Conservation (phyloP, 2,888 invertebrate genomes). For the Calliphora vomitoria region DNA sequence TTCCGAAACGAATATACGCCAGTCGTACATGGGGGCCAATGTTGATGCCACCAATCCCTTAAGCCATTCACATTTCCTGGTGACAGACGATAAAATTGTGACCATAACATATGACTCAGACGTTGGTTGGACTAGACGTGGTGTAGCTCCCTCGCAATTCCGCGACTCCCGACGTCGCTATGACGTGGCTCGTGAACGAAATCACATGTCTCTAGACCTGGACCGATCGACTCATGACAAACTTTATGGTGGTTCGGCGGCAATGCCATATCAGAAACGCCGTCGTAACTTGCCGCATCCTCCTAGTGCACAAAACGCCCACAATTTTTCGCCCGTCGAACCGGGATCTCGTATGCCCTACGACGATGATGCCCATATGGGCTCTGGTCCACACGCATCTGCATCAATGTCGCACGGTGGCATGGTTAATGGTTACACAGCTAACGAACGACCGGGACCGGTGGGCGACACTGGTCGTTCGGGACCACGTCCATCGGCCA, state of each 20-base stretch:
- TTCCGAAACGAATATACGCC: constrained; percentile 84
- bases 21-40: constrained; percentile 83
- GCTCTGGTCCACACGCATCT: constrained; percentile 74
- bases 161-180: constrained; percentile 80
- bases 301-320: constrained; percentile 83
- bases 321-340: constrained; percentile 83
- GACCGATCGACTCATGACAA: constrained; percentile 83
- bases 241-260: constrained; percentile 79
- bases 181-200: constrained; percentile 77
- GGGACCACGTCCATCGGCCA: constrained; percentile 76
- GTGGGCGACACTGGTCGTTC: constrained; percentile 77
- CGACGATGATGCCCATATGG: constrained; percentile 73
- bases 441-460: constrained; percentile 77
- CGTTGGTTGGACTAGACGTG: constrained; percentile 84
- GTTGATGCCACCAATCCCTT: constrained; percentile 82
- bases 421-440: constrained; percentile 72
- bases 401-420: constrained; percentile 75
- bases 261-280: constrained; percentile 82
- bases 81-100: constrained; percentile 84
- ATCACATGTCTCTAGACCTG: constrained; percentile 82
- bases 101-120: constrained; percentile 85
- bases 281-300: constrained; percentile 83
- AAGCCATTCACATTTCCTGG: constrained; percentile 84
- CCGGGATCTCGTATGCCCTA: constrained; percentile 73
- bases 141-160: constrained; percentile 82